Conservation (phyloP, 2,113 vertebrate genomes). For the Boleophthalmus pectinirostris region DNA sequence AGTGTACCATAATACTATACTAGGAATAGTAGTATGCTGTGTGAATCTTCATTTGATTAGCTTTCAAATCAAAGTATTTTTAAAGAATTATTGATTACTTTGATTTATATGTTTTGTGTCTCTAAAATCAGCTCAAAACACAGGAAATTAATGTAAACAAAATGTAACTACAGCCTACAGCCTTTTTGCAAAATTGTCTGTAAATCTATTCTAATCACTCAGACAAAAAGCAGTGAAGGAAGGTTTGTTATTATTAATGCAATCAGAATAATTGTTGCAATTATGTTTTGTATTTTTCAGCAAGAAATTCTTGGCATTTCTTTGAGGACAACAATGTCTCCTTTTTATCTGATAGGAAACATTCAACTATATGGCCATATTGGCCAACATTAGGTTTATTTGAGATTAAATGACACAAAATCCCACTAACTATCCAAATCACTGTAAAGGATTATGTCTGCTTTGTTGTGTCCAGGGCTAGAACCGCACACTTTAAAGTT, state of each 20-base stretch:
- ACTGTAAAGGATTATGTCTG: not conserved
- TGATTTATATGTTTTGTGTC: too few relatives aligned
- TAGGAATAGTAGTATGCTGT: too few relatives aligned
- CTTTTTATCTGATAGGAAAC: not conserved
- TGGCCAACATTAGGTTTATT: not conserved
- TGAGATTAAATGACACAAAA: not conserved
- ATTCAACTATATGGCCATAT: too few relatives aligned
- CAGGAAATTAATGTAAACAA: not conserved
- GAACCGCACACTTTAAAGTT: constrained; percentile 40
- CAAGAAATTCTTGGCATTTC: not conserved
- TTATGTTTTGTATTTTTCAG: too few relatives aligned
- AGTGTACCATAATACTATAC: not conserved
- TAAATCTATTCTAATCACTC: not conserved
- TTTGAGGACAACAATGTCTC: not conserved
- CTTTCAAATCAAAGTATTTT: not conserved
- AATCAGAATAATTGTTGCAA: too few relatives aligned
- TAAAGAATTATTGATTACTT: too few relatives aligned
- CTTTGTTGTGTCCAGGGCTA: constrained; percentile 31
- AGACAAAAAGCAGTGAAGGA: not conserved
- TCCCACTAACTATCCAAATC: not conserved
- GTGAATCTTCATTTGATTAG: not conserved
- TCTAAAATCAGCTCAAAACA: not conserved
- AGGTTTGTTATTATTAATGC: too few relatives aligned
- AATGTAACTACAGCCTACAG: not conserved
- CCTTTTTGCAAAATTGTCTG: not conserved